These are phyloP conservation scores for Beaufortia kweichowensis DNA, from an alignment of 2,113 vertebrate species.

Conservation along the genomic window DNA sequence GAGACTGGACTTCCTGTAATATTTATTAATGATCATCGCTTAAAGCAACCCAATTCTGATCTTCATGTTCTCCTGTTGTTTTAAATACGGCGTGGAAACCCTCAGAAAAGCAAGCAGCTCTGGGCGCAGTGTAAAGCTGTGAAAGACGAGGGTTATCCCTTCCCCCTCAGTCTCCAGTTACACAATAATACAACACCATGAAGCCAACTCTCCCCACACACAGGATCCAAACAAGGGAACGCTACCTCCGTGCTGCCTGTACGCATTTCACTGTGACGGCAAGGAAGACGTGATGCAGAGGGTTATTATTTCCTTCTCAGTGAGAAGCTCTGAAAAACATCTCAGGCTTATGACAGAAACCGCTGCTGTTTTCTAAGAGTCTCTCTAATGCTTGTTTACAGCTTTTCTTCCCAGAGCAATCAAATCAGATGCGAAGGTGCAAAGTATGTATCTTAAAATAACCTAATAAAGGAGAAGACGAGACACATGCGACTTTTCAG, in stretches of 20 bases:
- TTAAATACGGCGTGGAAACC: constrained; percentile 20
- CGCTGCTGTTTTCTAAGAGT: neutral
- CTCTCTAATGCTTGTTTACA: constrained; percentile 14
- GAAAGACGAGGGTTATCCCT: constrained; percentile 65
- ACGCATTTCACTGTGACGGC: constrained; percentile 33
- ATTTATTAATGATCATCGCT: neutral
- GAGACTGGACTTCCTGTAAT: neutral
- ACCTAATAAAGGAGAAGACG: constrained; percentile 1
- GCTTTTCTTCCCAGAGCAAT: constrained; percentile 24
- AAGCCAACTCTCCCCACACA: constrained; percentile 40
- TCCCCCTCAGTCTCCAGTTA: constrained; percentile 47
- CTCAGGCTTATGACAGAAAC: constrained; percentile 30
- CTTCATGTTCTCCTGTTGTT: neutral
- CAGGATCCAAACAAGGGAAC: neutral
- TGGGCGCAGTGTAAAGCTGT: constrained; percentile 64
- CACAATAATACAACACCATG: constrained; percentile 54
- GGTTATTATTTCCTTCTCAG: constrained; percentile 39
- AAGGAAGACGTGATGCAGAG: constrained; percentile 35
- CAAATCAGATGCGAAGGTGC: constrained; percentile 3
- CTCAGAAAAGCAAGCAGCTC: constrained; percentile 59
- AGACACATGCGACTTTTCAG: neutral
- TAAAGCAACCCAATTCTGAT: neutral
- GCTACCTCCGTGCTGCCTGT: constrained; percentile 6
- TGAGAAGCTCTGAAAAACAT: constrained; percentile 8
- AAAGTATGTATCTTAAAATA: constrained; percentile 10